Conservation (phyloP, 2,888 invertebrate genomes). For the Craniophora ligustri region DNA sequence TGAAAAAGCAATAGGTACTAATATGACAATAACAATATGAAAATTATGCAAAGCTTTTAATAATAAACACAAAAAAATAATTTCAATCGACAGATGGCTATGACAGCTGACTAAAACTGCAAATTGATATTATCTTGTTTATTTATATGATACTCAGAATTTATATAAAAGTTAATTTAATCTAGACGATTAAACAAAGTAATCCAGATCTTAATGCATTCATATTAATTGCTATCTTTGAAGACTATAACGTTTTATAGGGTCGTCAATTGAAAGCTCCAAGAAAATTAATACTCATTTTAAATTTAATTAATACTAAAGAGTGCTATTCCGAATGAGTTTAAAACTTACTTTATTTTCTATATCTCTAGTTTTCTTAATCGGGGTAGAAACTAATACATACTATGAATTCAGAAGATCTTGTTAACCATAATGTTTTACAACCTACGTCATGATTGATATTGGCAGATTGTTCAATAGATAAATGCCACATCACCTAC, state of each 20-base stretch:
- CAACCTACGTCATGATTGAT: conserved; percentile 19
- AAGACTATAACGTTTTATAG: conserved; percentile 38
- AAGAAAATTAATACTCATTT: conserved; percentile 2
- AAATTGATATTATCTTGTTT: conserved; percentile 34
- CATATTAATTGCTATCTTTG: conserved; percentile 32
- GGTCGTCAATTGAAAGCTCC: conserved; percentile 15
- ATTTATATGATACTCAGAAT: conserved; percentile 27
- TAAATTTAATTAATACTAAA: conserved; percentile 12
- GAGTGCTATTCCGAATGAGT: not conserved
- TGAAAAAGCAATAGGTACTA: conserved; percentile 23
- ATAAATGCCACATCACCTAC: conserved; percentile 45
- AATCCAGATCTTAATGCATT: conserved; percentile 30
- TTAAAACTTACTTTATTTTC: not conserved
- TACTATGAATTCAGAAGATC: too few species aligned
- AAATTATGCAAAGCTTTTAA: conserved; percentile 1
- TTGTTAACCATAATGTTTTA: conserved; percentile 1
- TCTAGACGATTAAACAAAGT: conserved; percentile 33
- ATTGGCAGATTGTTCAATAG: conserved; percentile 44
- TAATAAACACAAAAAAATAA: conserved; percentile 18
- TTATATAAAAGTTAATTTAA: conserved; percentile 31
- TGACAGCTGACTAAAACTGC: conserved; percentile 27
- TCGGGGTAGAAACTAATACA: too few species aligned
- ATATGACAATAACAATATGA: too few species aligned
- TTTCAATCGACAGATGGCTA: conserved; percentile 6
- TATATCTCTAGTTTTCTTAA: too few species aligned